Evolutionary conservation across 2,113 vertebrate species (phyloP).

Genomic region (Brienomyrus brachyistius): DNA sequence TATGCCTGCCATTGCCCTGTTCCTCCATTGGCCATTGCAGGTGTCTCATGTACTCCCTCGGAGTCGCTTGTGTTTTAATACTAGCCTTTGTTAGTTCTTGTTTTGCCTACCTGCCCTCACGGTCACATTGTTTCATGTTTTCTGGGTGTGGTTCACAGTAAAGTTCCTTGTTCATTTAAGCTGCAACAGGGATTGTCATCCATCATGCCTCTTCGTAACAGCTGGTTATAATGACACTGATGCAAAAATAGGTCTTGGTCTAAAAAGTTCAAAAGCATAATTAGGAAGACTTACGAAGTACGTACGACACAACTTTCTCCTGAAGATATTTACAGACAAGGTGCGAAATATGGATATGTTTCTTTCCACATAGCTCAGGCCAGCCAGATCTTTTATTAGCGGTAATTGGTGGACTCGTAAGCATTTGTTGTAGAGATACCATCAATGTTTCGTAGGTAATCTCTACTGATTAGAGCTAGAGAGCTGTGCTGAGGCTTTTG

Average conservation of each 20-base stretch:
- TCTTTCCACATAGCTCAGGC: neutral
- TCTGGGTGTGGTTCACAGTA: neutral
- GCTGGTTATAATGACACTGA: neutral
- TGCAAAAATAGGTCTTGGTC: neutral
- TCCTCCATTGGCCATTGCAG: neutral
- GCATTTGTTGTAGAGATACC: constrained; percentile 6
- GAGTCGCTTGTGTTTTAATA: neutral
- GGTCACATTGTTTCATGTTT: neutral
- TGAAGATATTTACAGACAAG: neutral
- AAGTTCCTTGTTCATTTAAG: neutral
- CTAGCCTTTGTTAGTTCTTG: neutral
- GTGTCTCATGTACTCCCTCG: neutral
- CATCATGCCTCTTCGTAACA: neutral
- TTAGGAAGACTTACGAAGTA: neutral
- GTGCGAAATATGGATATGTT: neutral
- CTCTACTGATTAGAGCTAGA: constrained; percentile 2
- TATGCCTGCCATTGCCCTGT: neutral
- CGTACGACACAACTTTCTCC: neutral
- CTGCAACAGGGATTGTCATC: neutral
- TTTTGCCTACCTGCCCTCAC: neutral
- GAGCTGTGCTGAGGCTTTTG: neutral
- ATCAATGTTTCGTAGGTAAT: neutral
- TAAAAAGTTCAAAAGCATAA: neutral
- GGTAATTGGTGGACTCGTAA: neutral
- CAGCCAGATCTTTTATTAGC: neutral